Base-by-base conservation (phyloP, 2,797 vertebrate genomes). In the Oreonectes daqikongensis region DNA sequence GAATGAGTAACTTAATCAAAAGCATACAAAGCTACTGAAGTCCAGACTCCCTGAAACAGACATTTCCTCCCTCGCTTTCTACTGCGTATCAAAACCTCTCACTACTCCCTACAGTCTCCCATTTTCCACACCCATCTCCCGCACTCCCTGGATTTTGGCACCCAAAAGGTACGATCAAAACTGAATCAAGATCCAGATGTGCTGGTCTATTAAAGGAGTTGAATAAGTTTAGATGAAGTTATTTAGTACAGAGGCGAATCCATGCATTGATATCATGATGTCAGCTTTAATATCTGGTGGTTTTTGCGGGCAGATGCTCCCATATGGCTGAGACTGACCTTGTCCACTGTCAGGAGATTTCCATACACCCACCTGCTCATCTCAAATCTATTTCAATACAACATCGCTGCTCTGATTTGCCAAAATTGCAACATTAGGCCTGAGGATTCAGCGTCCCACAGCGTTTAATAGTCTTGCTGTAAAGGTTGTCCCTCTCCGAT, bases 281-380 rank as follows among this genome's bases (percentile, higher is more conserved):
- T n/a, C n/a, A n/a, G n/a, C 4, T 17, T 46, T 3, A 17, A 46
- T 18, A 46, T 0, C 44, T 0, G 1, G 17, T 15, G 22, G 1
- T 5, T 55, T 24, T 11, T 18, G 17, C 7, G 14, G 30, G 1
- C 44, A 64, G 2, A 20, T n/a, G 17, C 15, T 61, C 42, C 28
- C 65, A 48, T 44, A 44, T 68, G n/a, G 0, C 44, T n/a, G 30
- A 60, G 1, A 35, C 17, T 44, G 57, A 69, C 59, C 60, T 80
- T 65, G 44, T 64, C 30, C 26, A 15, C 6, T 22, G 7, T 76
- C 59, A 35, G n/a, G 73, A 48, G 50, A 61, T 71, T 53, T 71
- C 59, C 63, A 4, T 18, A 60, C 42, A 60, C 40, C 22, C 30
- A 42, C 50, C 18, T 50, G 53, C 60, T 55, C 38, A 20, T 61